These are phyloP conservation scores for Lasioglossum villosulum DNA, from an alignment of 2,888 invertebrate species.

Conservation along the genomic window DNA sequence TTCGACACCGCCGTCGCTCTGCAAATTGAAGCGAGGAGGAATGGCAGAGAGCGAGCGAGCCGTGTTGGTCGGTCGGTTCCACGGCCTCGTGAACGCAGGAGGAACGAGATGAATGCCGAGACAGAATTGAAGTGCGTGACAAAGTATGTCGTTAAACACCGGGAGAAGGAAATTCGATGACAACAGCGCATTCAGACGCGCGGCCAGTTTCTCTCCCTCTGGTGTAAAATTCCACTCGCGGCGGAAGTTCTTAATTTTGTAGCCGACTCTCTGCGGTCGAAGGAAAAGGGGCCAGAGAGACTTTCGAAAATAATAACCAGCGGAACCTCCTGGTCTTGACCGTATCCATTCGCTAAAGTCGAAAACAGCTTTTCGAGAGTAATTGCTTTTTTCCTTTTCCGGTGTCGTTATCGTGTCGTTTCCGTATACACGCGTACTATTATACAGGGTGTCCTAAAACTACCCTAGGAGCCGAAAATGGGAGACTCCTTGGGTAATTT, in stretches of 20 bases:
- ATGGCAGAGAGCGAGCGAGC: background rate
- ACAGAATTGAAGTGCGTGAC: constrained; percentile 58
- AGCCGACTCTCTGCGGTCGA: constrained; percentile 66
- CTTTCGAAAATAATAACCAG: constrained; percentile 51
- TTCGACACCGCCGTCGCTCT: constrained; percentile 64
- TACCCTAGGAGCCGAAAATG: no score
- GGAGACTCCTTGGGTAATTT: no score
- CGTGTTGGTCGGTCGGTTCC: constrained; percentile 24
- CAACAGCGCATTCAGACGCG: constrained; percentile 16
- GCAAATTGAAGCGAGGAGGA: constrained; percentile 63
- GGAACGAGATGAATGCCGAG: constrained; percentile 39
- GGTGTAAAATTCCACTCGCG: constrained; percentile 39
- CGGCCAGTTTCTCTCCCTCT: constrained; percentile 51
- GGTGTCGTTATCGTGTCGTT: constrained; percentile 2
- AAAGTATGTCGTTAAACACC: constrained; percentile 42
- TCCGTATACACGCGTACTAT: background rate
- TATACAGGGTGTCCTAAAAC: no score
- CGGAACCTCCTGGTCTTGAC: background rate
- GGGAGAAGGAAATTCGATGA: constrained; percentile 48
- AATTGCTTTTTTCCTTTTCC: constrained; percentile 46
- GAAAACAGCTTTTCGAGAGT: constrained; percentile 32
- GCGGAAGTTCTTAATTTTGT: constrained; percentile 80
- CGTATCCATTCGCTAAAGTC: constrained; percentile 21
- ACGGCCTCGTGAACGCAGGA: constrained; percentile 49
- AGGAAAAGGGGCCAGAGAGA: constrained; percentile 27